Evolutionary conservation across 2,888 invertebrate genomes (phyloP).

Genomic region (Linyphia triangularis): DNA sequence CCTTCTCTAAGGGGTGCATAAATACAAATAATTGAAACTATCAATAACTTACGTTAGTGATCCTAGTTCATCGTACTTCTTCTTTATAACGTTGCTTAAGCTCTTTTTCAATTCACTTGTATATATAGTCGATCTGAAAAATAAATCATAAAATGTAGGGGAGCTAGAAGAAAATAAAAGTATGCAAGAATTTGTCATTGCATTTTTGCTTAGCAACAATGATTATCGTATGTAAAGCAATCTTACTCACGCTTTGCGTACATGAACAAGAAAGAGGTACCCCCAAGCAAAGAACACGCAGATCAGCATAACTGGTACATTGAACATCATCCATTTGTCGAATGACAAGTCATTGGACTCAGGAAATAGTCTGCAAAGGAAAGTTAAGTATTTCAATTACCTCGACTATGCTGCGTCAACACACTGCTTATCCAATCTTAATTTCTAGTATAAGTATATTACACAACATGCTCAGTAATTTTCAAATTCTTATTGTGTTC

Average conservation of each 20-base stretch:
- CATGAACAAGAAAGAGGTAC: slow-evolving; percentile 84
- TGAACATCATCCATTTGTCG: slow-evolving; percentile 89
- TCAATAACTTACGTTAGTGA: slow-evolving; percentile 67
- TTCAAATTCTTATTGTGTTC: too few relatives aligned
- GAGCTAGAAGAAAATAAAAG: background rate
- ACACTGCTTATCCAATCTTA: too few relatives aligned
- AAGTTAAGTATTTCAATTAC: background rate
- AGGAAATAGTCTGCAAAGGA: slow-evolving; percentile 65
- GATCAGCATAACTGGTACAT: slow-evolving; percentile 89
- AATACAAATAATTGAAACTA: too few relatives aligned
- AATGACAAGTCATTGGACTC: slow-evolving; percentile 85
- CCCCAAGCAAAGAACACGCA: slow-evolving; percentile 88
- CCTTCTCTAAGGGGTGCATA: too few relatives aligned
- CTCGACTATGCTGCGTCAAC: too few relatives aligned
- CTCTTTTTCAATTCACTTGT: slow-evolving; percentile 53
- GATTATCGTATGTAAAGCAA: too few relatives aligned
- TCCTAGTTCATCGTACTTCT: slow-evolving; percentile 71
- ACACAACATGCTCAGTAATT: too few relatives aligned
- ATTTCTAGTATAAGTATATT: too few relatives aligned
- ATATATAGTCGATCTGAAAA: slow-evolving; percentile 43
- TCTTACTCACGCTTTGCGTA: slow-evolving; percentile 74
- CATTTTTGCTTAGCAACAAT: background rate
- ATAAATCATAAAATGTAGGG: background rate
- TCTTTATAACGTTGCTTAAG: slow-evolving; percentile 55
- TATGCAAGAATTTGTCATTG: background rate